Percentiles rank a stretch among this genome's conserved stretches.
These are phyloP conservation scores for Azemiops feae DNA, from an alignment of 2,113 vertebrate genomes.

Conservation along the genomic window DNA sequence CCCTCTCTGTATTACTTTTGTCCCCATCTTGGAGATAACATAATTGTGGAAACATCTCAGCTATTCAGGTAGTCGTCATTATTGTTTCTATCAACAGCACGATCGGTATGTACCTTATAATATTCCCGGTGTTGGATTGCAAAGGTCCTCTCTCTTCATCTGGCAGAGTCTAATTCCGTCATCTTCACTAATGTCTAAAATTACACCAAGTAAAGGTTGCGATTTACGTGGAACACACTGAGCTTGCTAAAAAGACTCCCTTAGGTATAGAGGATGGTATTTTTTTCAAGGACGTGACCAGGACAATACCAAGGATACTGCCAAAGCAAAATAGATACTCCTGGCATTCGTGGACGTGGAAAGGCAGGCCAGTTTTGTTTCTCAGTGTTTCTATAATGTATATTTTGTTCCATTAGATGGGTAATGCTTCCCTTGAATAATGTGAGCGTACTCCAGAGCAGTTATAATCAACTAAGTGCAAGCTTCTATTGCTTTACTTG, in stretches of 20 bases:
- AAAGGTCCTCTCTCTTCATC: constrained; percentile 71
- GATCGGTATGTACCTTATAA: constrained; percentile 64
- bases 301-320: constrained; percentile 34
- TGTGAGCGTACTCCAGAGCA: not conserved
- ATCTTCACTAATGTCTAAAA: constrained; percentile 72
- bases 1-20: constrained; percentile 44
- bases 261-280: constrained; percentile 64
- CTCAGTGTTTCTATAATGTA: not conserved
- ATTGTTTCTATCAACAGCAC: constrained; percentile 57
- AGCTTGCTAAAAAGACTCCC: constrained; percentile 60
- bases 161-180: constrained; percentile 72
- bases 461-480: not conserved
- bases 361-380: not conserved
- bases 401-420: not conserved
- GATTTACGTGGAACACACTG: constrained; percentile 70
- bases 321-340: constrained; percentile 22
- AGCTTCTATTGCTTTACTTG: not conserved
- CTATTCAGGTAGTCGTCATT: constrained; percentile 59
- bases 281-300: constrained; percentile 64
- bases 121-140: constrained; percentile 68
- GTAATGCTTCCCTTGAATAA: not conserved
- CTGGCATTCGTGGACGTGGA: constrained; percentile 17
- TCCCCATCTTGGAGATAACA: constrained; percentile 21
- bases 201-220: constrained; percentile 77
- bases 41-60: constrained; percentile 58